phyloP scores from a whole-genome alignment of 2,797 vertebrate genomes.

The Myiotriccus ornatus region DNA sequence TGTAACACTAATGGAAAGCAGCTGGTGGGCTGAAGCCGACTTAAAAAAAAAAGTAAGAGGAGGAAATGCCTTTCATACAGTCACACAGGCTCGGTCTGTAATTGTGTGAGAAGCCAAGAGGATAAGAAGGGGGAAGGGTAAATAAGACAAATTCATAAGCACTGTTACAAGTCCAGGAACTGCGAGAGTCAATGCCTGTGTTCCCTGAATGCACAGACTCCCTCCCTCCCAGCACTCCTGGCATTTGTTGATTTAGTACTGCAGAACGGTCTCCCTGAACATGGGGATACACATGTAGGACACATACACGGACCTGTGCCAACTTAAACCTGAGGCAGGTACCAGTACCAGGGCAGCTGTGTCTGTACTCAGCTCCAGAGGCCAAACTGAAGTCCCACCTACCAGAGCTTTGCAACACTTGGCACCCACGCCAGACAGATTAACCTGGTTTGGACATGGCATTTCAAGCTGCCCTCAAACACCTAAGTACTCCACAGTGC shows the following conservation, averaged over 20 bases:
- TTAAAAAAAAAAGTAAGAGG: slow-evolving; percentile 33
- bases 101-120: slow-evolving; percentile 60
- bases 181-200: background rate
- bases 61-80: slow-evolving; percentile 73
- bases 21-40: slow-evolving; percentile 30
- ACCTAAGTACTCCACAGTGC: background rate
- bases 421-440: background rate
- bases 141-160: background rate
- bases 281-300: accelerated
- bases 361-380: accelerated
- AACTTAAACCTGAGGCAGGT: background rate
- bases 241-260: background rate
- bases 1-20: slow-evolving; percentile 69
- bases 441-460: background rate
- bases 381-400: background rate
- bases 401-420: background rate
- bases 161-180: background rate
- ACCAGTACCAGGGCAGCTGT: background rate
- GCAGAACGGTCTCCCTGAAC: background rate
- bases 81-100: slow-evolving; percentile 52
- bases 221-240: background rate
- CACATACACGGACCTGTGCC: background rate
- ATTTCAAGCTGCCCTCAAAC: background rate
- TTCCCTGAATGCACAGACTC: background rate
- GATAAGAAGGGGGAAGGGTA: slow-evolving; percentile 46